These are phyloP conservation scores for Peucedramus taeniatus DNA, from an alignment of 2,113 vertebrate species.

Conservation along the genomic window DNA sequence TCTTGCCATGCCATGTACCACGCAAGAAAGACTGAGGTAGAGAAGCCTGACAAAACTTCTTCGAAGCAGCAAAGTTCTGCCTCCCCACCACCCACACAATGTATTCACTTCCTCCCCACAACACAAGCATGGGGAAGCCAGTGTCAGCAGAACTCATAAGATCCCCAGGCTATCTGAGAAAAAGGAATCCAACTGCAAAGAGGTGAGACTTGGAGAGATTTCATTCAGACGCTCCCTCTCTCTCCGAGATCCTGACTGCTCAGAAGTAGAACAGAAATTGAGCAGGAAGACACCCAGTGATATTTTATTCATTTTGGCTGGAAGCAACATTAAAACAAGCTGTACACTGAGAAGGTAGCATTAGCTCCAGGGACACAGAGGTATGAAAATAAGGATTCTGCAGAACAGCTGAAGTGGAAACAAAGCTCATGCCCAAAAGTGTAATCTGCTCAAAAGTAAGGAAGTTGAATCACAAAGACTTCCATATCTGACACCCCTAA, in stretches of 20 bases:
- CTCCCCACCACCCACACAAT: neutral
- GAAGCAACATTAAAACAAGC: constrained; percentile 20
- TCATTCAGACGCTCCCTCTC: neutral
- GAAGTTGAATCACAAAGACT: neutral
- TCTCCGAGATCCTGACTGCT: neutral
- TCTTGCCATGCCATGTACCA: rapidly evolving
- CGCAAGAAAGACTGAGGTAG: neutral
- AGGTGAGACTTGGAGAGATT: neutral
- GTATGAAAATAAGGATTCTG: neutral
- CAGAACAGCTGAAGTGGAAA: neutral
- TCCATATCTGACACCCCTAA: neutral
- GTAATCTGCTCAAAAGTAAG: neutral
- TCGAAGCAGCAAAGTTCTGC: neutral
- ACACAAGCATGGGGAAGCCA: neutral
- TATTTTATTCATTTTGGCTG: constrained; percentile 47
- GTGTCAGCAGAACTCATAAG: neutral
- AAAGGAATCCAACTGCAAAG: neutral
- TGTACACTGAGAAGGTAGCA: neutral
- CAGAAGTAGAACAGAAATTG: neutral
- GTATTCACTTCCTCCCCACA: neutral
- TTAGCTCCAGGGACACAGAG: neutral
- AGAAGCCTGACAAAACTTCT: neutral
- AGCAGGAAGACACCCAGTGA: constrained; percentile 11
- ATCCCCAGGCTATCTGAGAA: neutral
- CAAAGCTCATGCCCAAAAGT: neutral